A percentile compares a stretch with the other conserved stretches of the same genome.
These are phyloP conservation scores for Spinus pinus DNA, from an alignment of 2,797 vertebrate species.

Conservation along the genomic window DNA sequence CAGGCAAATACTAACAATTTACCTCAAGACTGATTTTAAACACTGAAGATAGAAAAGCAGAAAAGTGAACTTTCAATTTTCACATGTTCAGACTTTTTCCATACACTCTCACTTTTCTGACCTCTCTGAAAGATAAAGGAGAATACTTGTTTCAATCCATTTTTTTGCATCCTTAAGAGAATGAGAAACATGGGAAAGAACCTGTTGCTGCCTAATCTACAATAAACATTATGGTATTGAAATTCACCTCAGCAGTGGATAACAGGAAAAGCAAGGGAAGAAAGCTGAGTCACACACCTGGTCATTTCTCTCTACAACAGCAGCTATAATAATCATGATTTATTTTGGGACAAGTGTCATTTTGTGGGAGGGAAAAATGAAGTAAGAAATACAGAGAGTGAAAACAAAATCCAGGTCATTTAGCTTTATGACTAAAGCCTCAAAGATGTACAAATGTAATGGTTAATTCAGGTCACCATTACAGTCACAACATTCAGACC, in stretches of 20 bases:
- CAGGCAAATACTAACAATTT: not conserved
- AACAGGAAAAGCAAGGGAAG: slow-evolving; percentile 17
- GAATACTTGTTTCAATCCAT: not conserved
- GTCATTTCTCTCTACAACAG: slow-evolving; percentile 2
- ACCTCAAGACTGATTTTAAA: not conserved
- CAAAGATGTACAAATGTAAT: not conserved
- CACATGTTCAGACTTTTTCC: not conserved
- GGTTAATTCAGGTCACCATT: slow-evolving; percentile 36
- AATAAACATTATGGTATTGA: not conserved
- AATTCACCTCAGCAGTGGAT: not conserved
- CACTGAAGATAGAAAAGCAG: not conserved
- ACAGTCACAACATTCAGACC: slow-evolving; percentile 31
- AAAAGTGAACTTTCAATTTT: slow-evolving; percentile 12
- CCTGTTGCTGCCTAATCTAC: not conserved
- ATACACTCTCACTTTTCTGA: not conserved
- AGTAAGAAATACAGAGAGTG: not conserved
- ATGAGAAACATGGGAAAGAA: not conserved
- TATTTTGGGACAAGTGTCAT: slow-evolving; percentile 43
- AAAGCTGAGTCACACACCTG: slow-evolving; percentile 27
- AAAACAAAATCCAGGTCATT: slow-evolving; percentile 38
- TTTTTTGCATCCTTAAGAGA: not conserved
- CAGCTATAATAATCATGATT: slow-evolving; percentile 5
- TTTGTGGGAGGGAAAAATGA: slow-evolving; percentile 25
- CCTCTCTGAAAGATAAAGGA: not conserved
- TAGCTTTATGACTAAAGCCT: slow-evolving; percentile 20